phyloP scores from a whole-genome alignment of 2,113 vertebrate species.

The Phalacrocorax carbo region DNA sequence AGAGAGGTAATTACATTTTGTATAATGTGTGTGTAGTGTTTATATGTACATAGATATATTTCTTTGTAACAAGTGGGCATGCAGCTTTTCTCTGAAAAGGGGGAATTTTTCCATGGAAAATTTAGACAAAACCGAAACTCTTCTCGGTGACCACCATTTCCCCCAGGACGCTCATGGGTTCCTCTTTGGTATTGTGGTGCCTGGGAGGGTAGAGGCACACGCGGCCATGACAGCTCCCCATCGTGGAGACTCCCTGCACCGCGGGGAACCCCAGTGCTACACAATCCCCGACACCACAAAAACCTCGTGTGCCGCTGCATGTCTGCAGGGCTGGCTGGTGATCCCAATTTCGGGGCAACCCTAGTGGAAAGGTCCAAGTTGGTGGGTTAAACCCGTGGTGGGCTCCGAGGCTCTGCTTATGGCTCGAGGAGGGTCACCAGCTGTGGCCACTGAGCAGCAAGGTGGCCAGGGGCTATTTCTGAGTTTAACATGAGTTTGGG shows the following conservation, averaged over 20 bases:
- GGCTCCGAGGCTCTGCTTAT: not conserved
- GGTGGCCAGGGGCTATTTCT: not conserved
- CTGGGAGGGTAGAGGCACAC: accelerated
- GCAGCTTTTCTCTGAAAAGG: not conserved
- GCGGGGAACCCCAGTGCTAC: not conserved
- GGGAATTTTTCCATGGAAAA: not conserved
- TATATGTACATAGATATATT: not conserved
- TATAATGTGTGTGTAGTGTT: not conserved
- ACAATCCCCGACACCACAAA: not conserved
- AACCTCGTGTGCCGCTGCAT: accelerated
- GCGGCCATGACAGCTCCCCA: accelerated
- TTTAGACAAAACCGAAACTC: not conserved
- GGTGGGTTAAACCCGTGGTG: not conserved
- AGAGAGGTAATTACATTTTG: not conserved
- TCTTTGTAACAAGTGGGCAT: not conserved
- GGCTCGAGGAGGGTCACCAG: not conserved
- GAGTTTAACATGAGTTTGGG: not conserved
- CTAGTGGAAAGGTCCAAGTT: not conserved
- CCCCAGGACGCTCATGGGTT: not conserved
- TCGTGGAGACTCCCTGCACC: accelerated
- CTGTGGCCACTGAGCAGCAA: not conserved
- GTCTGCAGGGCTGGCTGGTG: not conserved
- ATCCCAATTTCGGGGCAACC: not conserved
- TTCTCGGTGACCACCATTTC: not conserved
- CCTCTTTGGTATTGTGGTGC: not conserved